Evolutionary conservation across 2,797 vertebrate genomes (phyloP).

Genomic region (Choloepus didactylus): DNA sequence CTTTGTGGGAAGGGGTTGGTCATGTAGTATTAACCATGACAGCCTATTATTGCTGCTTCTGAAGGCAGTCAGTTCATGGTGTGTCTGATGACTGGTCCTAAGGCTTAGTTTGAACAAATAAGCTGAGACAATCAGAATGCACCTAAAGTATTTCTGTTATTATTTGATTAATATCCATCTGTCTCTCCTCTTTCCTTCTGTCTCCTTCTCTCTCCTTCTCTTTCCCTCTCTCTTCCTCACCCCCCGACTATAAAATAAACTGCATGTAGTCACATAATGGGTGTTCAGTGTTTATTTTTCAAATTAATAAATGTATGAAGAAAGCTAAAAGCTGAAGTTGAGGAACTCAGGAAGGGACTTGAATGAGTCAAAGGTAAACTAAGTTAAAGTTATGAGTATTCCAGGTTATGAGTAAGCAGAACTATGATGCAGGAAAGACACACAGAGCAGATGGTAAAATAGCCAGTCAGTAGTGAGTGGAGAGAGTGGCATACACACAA

Average conservation of each 20-base stretch:
- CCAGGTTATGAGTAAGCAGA: conserved; percentile 74
- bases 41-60: neutral
- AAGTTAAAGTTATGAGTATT: conserved; percentile 69
- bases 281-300: conserved; percentile 19
- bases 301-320: conserved; percentile 40
- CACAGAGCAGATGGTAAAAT: neutral
- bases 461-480: neutral
- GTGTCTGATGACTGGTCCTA: neutral
- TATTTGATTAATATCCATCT: neutral
- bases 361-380: conserved; percentile 72
- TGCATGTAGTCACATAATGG: neutral
- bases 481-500: conserved; percentile 2
- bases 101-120: neutral
- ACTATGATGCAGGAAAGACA: conserved; percentile 42
- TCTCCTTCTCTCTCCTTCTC: too few relatives aligned
- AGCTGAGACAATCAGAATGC: neutral
- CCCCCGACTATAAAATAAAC: conserved; percentile 26
- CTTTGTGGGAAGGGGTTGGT: neutral
- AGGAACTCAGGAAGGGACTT: conserved; percentile 33
- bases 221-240: neutral
- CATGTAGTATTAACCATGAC: neutral
- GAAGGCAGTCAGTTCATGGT: neutral
- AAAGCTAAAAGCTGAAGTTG: neutral
- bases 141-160: neutral
- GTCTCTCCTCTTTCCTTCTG: too few relatives aligned